These are phyloP conservation scores for Poeciliopsis turneri DNA, from an alignment of 2,797 vertebrate genomes.

Conservation along the genomic window DNA sequence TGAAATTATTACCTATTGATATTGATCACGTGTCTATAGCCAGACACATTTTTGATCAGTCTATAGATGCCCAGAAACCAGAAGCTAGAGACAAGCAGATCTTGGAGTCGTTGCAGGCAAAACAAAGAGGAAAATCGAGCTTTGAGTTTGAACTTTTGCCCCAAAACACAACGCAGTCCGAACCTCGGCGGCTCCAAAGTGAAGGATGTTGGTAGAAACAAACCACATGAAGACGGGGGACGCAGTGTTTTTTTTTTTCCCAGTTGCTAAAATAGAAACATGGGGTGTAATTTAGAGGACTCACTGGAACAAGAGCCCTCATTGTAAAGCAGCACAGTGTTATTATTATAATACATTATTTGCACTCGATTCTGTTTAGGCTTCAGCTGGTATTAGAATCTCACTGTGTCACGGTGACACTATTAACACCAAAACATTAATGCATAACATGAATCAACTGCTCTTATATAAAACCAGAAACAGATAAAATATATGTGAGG, in stretches of 20 bases:
- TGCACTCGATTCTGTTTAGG: not conserved
- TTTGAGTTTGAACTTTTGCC: not conserved
- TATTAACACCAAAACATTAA: not conserved
- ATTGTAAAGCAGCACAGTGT: not conserved
- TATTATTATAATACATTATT: not conserved
- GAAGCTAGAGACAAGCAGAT: not conserved
- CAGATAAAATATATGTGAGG: not conserved
- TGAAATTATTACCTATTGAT: no score
- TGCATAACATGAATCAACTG: not conserved
- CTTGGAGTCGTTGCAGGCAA: not conserved
- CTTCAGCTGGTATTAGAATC: not conserved
- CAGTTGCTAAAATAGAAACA: not conserved
- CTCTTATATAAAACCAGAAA: not conserved
- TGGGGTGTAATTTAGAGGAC: not conserved
- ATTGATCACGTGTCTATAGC: no score
- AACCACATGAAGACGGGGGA: not conserved
- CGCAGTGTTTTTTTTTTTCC: not conserved
- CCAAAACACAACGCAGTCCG: not conserved
- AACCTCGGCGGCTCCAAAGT: not conserved
- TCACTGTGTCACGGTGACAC: not conserved
- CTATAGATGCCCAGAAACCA: not conserved
- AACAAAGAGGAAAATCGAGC: not conserved
- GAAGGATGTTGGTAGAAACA: not conserved
- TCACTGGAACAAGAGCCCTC: not conserved
- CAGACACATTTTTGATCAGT: not conserved